Percentiles rank a stretch among this genome's conserved stretches.
Conservation (phyloP, 2,888 invertebrate genomes). For the Invenusta paracnida region DNA sequence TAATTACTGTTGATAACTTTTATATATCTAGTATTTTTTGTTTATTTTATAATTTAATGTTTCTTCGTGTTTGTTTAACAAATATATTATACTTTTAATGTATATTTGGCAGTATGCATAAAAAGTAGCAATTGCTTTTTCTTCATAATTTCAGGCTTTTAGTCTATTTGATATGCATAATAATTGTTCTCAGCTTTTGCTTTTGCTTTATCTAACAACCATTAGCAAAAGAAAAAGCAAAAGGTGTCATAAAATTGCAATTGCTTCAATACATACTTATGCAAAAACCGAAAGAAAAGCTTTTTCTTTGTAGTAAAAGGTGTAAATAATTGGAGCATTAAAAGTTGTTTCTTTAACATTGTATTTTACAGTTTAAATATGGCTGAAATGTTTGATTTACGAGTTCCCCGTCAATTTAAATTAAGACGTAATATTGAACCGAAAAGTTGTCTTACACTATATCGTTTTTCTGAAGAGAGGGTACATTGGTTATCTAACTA, state of each 20-base stretch:
- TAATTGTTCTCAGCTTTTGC: background rate
- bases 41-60: too few species aligned
- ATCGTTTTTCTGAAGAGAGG: slow-evolving; percentile 7
- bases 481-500: background rate
- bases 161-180: slow-evolving; percentile 6
- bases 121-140: slow-evolving; percentile 23
- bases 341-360: background rate
- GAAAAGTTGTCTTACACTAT: slow-evolving; percentile 8
- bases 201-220: background rate
- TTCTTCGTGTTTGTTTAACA: too few species aligned
- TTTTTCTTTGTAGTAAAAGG: slow-evolving; percentile 23
- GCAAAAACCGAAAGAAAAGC: background rate
- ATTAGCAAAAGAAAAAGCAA: background rate
- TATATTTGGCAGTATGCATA: too few species aligned
- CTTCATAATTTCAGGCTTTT: slow-evolving; percentile 27
- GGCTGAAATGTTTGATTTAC: background rate
- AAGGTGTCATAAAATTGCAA: slow-evolving; percentile 15
- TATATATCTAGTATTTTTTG: too few species aligned
- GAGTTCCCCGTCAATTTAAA: background rate
- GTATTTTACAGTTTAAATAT: slow-evolving; percentile 8
- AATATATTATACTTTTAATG: too few species aligned
- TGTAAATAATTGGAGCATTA: slow-evolving; percentile 1
- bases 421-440: background rate
- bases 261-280: background rate
- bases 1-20: too few species aligned